Percentiles rank a stretch among this genome's conserved stretches.
phyloP scores from a whole-genome alignment of 2,113 vertebrate genomes.

The Caloenas nicobarica region DNA sequence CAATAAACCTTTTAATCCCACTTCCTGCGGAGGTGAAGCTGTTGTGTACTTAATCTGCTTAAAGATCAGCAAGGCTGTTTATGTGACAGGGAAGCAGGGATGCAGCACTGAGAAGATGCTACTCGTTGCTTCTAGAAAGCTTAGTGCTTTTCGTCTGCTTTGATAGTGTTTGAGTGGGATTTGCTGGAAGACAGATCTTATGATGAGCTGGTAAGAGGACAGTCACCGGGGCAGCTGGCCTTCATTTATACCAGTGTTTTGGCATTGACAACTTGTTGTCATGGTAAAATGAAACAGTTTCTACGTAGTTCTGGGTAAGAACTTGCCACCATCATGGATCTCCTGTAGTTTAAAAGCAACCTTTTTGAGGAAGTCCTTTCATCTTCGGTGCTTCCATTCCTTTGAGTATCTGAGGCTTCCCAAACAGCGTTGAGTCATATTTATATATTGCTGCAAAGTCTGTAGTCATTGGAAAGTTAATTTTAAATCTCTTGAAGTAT shows the following conservation, averaged over 20 bases:
- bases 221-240: background rate
- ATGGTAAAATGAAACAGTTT: background rate
- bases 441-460: background rate
- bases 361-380: background rate
- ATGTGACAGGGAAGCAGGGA: background rate
- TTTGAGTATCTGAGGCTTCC: background rate
- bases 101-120: background rate
- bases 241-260: background rate
- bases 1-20: conserved; percentile 67
- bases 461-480: background rate
- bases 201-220: background rate
- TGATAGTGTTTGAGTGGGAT: background rate
- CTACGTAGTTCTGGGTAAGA: background rate
- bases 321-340: background rate
- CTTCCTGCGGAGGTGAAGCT: conserved; percentile 60
- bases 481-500: background rate
- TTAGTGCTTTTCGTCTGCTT: background rate
- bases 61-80: conserved; percentile 39
- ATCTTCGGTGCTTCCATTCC: background rate
- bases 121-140: background rate
- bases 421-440: background rate
- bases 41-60: conserved; percentile 53
- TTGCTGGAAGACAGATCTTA: background rate
- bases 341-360: background rate
- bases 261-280: background rate